Evolutionary conservation across 2,113 vertebrate genomes (phyloP).

Genomic region (Recurvirostra avosetta): DNA sequence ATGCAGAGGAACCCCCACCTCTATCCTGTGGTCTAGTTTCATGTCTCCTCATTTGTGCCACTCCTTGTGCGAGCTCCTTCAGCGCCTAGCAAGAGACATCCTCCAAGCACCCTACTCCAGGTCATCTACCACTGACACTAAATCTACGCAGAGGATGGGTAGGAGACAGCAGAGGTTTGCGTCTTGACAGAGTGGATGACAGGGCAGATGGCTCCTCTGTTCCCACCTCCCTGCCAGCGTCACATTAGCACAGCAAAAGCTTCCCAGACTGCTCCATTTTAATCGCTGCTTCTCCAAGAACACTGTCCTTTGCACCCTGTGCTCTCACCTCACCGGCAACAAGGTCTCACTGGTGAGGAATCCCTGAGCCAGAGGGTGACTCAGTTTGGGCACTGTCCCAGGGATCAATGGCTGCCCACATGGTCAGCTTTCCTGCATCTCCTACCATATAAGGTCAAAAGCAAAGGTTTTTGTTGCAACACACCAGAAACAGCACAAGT

Average conservation of each 20-base stretch:
- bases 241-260: background rate
- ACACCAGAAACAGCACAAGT: background rate
- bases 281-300: background rate
- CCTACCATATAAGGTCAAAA: conserved; percentile 2
- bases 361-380: background rate
- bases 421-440: background rate
- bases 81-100: background rate
- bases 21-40: background rate
- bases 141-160: background rate
- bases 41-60: background rate
- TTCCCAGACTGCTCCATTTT: background rate
- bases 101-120: background rate
- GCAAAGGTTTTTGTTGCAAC: background rate
- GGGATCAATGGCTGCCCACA: background rate
- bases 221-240: background rate
- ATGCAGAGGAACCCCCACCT: background rate
- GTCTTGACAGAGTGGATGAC: background rate
- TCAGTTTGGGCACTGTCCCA: background rate
- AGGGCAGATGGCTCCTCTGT: background rate
- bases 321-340: background rate
- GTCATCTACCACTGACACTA: background rate
- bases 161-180: background rate
- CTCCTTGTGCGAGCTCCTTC: background rate
- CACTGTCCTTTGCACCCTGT: background rate
- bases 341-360: background rate